phyloP scores from a whole-genome alignment of 2,797 vertebrate genomes.

The Varecia variegata region DNA sequence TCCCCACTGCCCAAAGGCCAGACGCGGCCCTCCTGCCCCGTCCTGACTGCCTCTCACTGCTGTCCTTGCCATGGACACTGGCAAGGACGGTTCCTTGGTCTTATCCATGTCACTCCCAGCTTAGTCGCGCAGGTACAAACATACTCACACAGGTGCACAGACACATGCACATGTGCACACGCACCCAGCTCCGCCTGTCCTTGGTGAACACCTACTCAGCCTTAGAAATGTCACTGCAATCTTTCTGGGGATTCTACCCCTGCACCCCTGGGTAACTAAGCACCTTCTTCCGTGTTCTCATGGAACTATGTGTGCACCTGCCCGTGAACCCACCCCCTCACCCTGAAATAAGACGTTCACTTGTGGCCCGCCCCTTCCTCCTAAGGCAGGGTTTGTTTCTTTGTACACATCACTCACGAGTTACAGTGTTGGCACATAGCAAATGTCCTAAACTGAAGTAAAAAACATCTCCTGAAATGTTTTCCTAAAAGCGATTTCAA shows the following conservation, averaged over 20 bases:
- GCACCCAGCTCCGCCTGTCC: background rate
- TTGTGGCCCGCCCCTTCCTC: rapidly evolving
- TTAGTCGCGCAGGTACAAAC: rapidly evolving
- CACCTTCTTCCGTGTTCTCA: background rate
- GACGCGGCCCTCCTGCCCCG: rapidly evolving
- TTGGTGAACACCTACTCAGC: background rate
- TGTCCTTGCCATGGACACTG: rapidly evolving
- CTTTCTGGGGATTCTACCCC: background rate
- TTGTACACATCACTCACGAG: rapidly evolving
- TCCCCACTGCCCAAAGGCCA: background rate
- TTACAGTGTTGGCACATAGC: background rate
- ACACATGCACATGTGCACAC: rapidly evolving
- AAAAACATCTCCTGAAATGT: background rate
- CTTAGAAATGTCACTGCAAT: background rate
- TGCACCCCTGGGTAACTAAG: rapidly evolving
- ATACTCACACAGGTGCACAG: background rate
- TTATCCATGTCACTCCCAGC: background rate
- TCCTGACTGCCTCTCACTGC: rapidly evolving
- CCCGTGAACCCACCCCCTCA: no score
- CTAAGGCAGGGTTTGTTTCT: background rate
- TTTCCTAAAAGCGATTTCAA: background rate
- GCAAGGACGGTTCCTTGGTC: background rate
- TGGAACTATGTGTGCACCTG: rapidly evolving
- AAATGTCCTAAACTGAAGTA: background rate
- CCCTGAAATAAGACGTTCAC: rapidly evolving